Conservation (phyloP, 2,888 invertebrate genomes). For the Herminia tarsipennalis region DNA sequence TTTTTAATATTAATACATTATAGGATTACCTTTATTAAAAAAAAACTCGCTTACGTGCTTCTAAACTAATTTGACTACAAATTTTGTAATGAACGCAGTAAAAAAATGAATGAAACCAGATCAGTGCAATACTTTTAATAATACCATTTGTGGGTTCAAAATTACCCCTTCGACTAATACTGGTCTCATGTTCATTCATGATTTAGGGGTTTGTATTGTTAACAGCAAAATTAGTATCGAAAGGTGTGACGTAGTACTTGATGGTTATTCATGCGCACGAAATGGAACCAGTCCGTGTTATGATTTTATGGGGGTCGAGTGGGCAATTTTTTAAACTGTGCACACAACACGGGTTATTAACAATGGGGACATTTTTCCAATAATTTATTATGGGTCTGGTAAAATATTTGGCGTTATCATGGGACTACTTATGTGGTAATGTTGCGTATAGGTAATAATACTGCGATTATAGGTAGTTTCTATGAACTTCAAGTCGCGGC, state of each 20-base stretch:
- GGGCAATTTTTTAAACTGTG: constrained; percentile 55
- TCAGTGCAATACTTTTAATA: constrained; percentile 48
- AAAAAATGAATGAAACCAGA: constrained; percentile 1
- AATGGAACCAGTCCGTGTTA: constrained; percentile 67
- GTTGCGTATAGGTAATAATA: too few relatives aligned
- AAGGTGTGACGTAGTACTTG: constrained; percentile 78
- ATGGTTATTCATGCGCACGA: constrained; percentile 71
- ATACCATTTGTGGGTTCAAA: constrained; percentile 55
- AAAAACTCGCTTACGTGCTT: constrained; percentile 17
- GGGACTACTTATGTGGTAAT: constrained; percentile 6
- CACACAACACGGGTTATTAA: constrained; percentile 50
- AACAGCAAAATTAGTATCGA: constrained; percentile 78
- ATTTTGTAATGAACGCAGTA: constrained; percentile 14
- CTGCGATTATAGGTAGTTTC: too few relatives aligned
- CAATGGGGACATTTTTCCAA: constrained; percentile 36
- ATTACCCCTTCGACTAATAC: constrained; percentile 69
- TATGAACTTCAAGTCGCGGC: too few relatives aligned
- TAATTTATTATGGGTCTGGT: constrained; percentile 25
- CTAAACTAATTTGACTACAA: constrained; percentile 19
- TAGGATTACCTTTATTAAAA: constrained; percentile 4
- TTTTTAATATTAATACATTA: not conserved
- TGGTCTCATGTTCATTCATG: constrained; percentile 77
- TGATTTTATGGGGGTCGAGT: constrained; percentile 68
- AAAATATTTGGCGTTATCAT: not conserved
- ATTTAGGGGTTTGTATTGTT: constrained; percentile 72